Conservation (phyloP, 2,113 vertebrate genomes). For the Murina feae region DNA sequence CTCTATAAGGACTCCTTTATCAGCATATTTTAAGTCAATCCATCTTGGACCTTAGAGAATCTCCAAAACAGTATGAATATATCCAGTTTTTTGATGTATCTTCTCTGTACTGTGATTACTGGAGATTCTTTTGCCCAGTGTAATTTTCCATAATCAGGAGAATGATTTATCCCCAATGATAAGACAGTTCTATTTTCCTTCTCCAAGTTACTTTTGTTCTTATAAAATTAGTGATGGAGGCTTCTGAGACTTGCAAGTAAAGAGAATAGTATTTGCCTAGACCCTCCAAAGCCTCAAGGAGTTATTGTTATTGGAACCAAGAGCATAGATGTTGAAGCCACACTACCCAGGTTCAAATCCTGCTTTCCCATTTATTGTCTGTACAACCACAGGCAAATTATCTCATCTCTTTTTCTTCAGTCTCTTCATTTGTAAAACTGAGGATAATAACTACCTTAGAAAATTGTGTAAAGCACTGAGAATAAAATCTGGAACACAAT, state of each 20-base stretch:
- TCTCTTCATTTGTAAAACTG: background rate
- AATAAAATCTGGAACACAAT: background rate
- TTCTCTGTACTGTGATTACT: background rate
- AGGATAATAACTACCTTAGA: background rate
- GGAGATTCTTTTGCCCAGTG: background rate
- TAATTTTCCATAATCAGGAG: background rate
- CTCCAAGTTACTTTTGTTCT: background rate
- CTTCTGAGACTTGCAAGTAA: background rate
- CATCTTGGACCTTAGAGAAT: background rate
- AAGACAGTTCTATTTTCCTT: background rate
- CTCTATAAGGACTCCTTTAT: background rate
- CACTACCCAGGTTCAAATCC: too few relatives aligned
- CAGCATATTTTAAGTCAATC: background rate
- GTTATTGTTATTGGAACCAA: rapidly evolving
- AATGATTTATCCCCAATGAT: background rate
- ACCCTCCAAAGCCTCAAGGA: background rate
- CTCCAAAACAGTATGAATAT: background rate
- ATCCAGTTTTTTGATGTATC: background rate
- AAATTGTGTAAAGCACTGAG: background rate
- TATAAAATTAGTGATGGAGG: background rate
- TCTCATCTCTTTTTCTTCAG: background rate
- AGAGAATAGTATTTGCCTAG: background rate
- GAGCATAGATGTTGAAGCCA: background rate
- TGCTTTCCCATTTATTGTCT: background rate
- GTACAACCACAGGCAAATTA: background rate